Conservation (phyloP, 2,888 invertebrate genomes). For the Synanthedon vespiformis region DNA sequence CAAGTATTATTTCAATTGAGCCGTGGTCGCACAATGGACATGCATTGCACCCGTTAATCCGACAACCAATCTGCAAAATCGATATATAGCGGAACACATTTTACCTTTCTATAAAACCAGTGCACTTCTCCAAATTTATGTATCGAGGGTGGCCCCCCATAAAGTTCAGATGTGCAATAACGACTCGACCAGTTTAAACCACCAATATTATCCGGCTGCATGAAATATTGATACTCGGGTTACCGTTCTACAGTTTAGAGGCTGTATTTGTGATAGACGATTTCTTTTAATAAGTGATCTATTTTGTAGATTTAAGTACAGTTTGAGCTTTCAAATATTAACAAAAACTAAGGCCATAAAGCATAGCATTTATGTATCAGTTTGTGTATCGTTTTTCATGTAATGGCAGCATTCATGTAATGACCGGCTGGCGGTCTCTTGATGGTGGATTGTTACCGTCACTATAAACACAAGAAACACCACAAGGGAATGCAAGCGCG, state of each 20-base stretch:
- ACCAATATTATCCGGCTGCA: constrained; percentile 43
- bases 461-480: too few species aligned
- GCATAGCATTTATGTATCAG: too few species aligned
- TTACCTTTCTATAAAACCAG: constrained; percentile 51
- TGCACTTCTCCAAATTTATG: constrained; percentile 61
- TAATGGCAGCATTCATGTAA: too few species aligned
- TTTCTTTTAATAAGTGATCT: too few species aligned
- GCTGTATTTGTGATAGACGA: not conserved
- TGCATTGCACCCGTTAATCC: constrained; percentile 23
- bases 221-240: constrained; percentile 47
- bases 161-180: constrained; percentile 62
- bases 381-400: too few species aligned
- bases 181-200: constrained; percentile 59
- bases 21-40: not conserved
- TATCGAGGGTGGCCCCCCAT: constrained; percentile 56
- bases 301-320: too few species aligned
- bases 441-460: too few species aligned
- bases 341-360: too few species aligned
- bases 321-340: too few species aligned
- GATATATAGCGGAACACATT: constrained; percentile 47
- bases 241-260: constrained; percentile 4
- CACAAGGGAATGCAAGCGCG: too few species aligned
- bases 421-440: too few species aligned
- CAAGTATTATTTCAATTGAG: too few species aligned
- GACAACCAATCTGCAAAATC: constrained; percentile 44